A percentile compares a stretch with the other conserved stretches of the same genome.
Conservation (phyloP, 2,888 invertebrate species). For the Meteorus cinctellus region DNA sequence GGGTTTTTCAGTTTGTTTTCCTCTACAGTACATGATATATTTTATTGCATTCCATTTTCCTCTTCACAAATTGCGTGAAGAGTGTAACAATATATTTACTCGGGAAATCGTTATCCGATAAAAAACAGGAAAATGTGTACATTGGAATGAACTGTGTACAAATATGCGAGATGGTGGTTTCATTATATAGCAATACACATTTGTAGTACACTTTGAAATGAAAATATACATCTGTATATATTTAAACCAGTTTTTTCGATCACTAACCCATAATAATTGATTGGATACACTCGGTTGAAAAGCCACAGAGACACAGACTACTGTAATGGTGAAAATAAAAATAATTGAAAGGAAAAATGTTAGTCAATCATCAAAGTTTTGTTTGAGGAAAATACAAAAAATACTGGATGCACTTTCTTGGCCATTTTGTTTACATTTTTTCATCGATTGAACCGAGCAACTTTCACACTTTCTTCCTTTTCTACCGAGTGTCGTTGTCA, state of each 20-base stretch:
- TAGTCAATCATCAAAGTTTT: too few species aligned
- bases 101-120: too few species aligned
- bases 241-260: neutral
- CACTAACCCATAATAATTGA: slow-evolving; percentile 6
- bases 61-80: neutral
- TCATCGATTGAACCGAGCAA: too few species aligned
- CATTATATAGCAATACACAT: neutral
- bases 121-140: too few species aligned
- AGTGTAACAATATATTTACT: too few species aligned
- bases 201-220: too few species aligned
- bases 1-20: neutral
- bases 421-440: too few species aligned
- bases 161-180: neutral
- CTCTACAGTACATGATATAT: neutral
- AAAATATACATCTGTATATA: neutral
- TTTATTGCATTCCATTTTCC: neutral
- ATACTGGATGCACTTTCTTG: neutral
- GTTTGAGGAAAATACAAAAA: neutral
- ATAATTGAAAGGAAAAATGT: neutral
- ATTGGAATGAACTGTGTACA: neutral
- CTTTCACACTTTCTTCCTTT: neutral
- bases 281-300: neutral
- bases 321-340: neutral
- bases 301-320: neutral
- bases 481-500: neutral